These are phyloP conservation scores for Perizoma flavofasciatum DNA, from an alignment of 2,888 invertebrate genomes.

Conservation along the genomic window DNA sequence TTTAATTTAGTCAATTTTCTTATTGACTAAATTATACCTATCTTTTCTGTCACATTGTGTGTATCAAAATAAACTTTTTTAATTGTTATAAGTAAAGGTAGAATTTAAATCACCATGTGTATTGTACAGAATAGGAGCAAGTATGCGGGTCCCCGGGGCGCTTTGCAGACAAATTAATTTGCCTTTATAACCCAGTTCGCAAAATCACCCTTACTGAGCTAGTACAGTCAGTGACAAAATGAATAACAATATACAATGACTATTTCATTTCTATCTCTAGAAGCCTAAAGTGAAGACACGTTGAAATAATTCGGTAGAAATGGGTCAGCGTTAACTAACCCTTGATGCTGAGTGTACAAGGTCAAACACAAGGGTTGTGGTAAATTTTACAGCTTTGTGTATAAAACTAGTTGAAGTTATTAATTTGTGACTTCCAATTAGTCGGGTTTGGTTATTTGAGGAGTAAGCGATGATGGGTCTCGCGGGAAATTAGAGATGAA, in stretches of 20 bases:
- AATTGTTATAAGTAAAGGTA: too few relatives aligned
- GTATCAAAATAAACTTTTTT: too few relatives aligned
- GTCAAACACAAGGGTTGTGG: constrained; percentile 8
- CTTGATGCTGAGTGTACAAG: constrained; percentile 6
- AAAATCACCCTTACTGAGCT: constrained; percentile 6
- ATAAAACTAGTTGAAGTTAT: constrained; percentile 21
- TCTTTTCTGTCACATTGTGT: too few relatives aligned
- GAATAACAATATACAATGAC: too few relatives aligned
- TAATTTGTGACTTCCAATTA: constrained; percentile 12
- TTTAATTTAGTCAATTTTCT: too few relatives aligned
- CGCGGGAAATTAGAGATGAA: constrained; percentile 12
- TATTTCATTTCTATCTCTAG: too few relatives aligned
- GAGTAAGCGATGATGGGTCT: constrained; percentile 10
- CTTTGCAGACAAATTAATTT: constrained; percentile 20
- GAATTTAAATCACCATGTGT: too few relatives aligned
- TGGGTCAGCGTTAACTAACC: background rate
- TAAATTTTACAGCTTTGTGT: constrained; percentile 6
- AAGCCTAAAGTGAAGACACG: too few relatives aligned
- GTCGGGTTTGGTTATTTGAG: constrained; percentile 1
- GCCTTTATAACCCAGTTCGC: constrained; percentile 13
- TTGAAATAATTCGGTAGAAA: too few relatives aligned
- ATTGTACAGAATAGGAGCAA: too few relatives aligned
- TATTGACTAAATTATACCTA: too few relatives aligned
- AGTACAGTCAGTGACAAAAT: background rate
- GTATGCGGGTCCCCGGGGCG: constrained; percentile 2